Conservation (phyloP, 2,113 vertebrate genomes). For the Hippocampus barbouri region DNA sequence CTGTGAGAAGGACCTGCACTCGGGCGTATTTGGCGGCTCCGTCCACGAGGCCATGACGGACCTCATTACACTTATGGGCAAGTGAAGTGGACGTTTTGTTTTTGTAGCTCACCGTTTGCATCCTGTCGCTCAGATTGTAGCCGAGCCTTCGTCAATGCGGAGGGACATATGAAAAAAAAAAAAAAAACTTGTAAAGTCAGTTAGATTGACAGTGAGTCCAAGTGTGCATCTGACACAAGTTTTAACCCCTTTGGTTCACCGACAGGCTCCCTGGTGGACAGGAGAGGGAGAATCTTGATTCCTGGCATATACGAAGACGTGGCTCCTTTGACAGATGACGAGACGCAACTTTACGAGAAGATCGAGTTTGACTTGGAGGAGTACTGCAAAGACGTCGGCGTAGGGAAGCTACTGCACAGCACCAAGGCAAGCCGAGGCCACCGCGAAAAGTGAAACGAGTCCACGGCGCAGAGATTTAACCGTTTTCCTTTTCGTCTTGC, state of each 20-base stretch:
- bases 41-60: constrained; percentile 96
- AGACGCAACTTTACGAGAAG: constrained; percentile 80
- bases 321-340: constrained; percentile 79
- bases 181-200: too few relatives aligned
- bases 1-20: constrained; percentile 86
- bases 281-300: constrained; percentile 79
- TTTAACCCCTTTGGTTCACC: too few relatives aligned
- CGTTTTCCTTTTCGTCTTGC: neutral
- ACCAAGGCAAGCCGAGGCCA: constrained; percentile 73
- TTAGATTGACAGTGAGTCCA: too few relatives aligned
- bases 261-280: constrained; percentile 80
- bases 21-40: constrained; percentile 92
- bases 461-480: neutral
- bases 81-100: constrained; percentile 42
- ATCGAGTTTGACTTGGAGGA: constrained; percentile 92
- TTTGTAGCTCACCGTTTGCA: neutral
- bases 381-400: constrained; percentile 83
- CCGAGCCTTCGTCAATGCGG: too few relatives aligned
- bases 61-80: constrained; percentile 87
- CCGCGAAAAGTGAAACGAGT: neutral
- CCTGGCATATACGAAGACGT: constrained; percentile 81
- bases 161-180: too few relatives aligned
- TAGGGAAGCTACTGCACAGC: constrained; percentile 73
- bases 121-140: neutral
- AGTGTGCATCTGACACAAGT: too few relatives aligned